These are phyloP conservation scores for Camponotus floridanus DNA, from an alignment of 1,140 invertebrate genomes.

Conservation along the genomic window DNA sequence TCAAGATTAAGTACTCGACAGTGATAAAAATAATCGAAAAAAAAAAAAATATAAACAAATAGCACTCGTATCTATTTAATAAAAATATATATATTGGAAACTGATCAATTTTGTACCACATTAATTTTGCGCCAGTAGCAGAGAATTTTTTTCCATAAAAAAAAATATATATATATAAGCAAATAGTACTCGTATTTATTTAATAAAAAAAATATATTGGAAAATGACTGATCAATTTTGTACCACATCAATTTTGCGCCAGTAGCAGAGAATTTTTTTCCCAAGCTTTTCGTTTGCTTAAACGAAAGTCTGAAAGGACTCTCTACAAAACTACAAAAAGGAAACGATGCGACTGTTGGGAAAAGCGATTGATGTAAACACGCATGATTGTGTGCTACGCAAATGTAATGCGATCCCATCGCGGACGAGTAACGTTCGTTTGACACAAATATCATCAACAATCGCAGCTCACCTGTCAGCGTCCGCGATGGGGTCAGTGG, in stretches of 20 bases:
- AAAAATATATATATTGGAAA: conserved; percentile 28
- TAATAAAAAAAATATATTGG: conserved; percentile 22
- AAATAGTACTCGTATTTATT: conserved; percentile 12
- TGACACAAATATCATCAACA: conserved; percentile 63
- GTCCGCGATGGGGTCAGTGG: conserved; percentile 78
- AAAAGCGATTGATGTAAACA: neutral
- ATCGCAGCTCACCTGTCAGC: conserved; percentile 79
- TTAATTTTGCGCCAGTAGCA: neutral
- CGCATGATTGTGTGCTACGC: no score
- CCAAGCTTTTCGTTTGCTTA: neutral
- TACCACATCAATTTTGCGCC: neutral
- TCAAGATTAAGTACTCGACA: conserved; percentile 22
- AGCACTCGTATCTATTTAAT: conserved; percentile 17
- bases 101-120: neutral
- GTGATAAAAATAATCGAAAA: conserved; percentile 28
- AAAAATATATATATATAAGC: no score
- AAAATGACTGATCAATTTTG: neutral
- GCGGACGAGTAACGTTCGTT: neutral
- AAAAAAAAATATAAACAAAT: neutral
- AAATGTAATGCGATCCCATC: neutral
- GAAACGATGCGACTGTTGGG: neutral
- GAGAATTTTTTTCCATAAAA: neutral
- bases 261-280: no score
- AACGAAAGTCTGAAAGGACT: neutral
- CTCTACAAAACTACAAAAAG: neutral